Conservation (phyloP, 2,113 vertebrate genomes). For the Labeo catla region DNA sequence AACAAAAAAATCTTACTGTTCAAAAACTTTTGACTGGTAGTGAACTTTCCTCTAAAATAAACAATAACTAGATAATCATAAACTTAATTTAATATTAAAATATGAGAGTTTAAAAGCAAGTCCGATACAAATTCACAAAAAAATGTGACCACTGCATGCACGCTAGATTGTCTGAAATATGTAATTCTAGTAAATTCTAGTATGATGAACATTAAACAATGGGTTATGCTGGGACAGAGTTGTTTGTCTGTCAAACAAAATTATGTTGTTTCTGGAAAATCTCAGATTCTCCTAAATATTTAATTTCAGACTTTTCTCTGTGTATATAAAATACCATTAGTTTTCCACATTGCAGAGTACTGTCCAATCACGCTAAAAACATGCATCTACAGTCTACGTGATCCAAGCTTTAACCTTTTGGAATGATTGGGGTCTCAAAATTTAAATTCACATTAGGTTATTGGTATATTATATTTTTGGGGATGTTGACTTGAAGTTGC, state of each 20-base stretch:
- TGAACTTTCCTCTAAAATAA: slow-evolving; percentile 52
- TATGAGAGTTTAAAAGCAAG: slow-evolving; percentile 51
- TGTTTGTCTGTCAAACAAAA: background rate
- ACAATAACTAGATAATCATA: slow-evolving; percentile 62
- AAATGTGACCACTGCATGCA: slow-evolving; percentile 63
- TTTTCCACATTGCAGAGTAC: background rate
- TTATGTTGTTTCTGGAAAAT: slow-evolving; percentile 6
- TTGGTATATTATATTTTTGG: background rate
- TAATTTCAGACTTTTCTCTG: background rate
- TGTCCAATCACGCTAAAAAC: background rate
- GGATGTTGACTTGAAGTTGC: background rate
- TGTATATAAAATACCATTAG: background rate
- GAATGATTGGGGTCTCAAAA: slow-evolving; percentile 63
- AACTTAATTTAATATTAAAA: slow-evolving; percentile 58
- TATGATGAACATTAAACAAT: background rate
- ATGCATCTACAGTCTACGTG: background rate
- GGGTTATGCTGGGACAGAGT: background rate
- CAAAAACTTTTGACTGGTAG: too few species aligned
- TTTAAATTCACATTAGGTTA: slow-evolving; percentile 16
- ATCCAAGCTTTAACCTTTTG: slow-evolving; percentile 44
- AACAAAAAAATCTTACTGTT: too few species aligned
- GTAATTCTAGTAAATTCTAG: background rate
- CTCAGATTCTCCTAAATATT: background rate
- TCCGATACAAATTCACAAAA: slow-evolving; percentile 17
- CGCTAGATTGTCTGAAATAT: slow-evolving; percentile 37